Percentiles rank a stretch among this genome's conserved stretches.
These are phyloP conservation scores for Dryomyza anilis DNA, from an alignment of 2,888 invertebrate genomes.

Conservation along the genomic window DNA sequence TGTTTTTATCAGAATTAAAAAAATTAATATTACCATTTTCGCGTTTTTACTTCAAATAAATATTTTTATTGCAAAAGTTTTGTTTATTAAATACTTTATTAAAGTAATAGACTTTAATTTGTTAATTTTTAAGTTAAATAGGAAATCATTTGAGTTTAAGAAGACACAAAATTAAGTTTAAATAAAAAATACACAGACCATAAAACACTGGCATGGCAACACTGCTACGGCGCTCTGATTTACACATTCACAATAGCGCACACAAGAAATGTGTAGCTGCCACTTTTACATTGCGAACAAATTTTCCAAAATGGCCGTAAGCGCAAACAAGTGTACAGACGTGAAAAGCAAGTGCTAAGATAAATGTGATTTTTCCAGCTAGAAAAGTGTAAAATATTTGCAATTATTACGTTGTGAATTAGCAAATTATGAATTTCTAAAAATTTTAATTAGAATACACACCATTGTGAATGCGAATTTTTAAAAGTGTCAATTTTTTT, in stretches of 20 bases:
- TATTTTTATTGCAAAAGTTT: too few species aligned
- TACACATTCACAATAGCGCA: constrained; percentile 21
- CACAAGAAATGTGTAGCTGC: constrained; percentile 21
- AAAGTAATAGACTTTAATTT: too few species aligned
- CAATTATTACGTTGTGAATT: background rate
- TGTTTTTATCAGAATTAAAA: too few species aligned
- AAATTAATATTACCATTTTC: too few species aligned
- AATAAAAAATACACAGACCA: too few species aligned
- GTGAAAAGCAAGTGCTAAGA: background rate
- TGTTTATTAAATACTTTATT: too few species aligned
- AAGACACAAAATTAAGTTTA: too few species aligned
- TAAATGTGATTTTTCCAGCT: background rate
- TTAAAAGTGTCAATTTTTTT: constrained; percentile 16
- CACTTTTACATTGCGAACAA: constrained; percentile 25
- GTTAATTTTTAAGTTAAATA: too few species aligned
- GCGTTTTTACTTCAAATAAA: too few species aligned
- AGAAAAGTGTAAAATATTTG: background rate
- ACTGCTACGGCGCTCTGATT: too few species aligned
- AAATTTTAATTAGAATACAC: constrained; percentile 12
- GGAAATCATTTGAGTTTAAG: too few species aligned
- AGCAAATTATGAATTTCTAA: background rate
- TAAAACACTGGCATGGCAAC: too few species aligned
- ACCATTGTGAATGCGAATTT: constrained; percentile 19
- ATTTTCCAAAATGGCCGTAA: constrained; percentile 35
- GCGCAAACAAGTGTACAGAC: constrained; percentile 26